Base-by-base conservation (phyloP, 2,113 vertebrate genomes). In the Numenius arquata region DNA sequence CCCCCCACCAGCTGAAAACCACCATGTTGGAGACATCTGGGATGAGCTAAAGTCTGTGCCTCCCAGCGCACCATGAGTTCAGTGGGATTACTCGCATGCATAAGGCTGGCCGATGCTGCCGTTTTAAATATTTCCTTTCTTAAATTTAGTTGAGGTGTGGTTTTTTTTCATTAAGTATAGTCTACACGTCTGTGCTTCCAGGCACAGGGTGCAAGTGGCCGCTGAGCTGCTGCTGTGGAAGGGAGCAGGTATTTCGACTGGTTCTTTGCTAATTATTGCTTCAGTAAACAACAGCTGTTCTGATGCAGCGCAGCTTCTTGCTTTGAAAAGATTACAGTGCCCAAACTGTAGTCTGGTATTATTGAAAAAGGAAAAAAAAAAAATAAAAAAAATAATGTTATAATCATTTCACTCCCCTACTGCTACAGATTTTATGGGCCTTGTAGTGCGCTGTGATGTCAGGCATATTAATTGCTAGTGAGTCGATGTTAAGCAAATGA, bases 251-350 rank as follows among this genome's bases (percentile, higher is more conserved):
- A 95, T 93, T 96, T 95, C 88, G 55, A 85, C 78, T 73, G 90
- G 78, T 80, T 90, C 62, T 34, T 65, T 94, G 65, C 92, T 97
- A 91, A 93, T 95, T 95, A 93, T 93, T 95, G 82, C 91, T 96
- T 95, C 82, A 93, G 96, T 93, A 97, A 97, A 96, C 95, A 96
- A 97, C 96, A 97, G 94, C 96, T 97, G 97, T 88, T 95, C 96
- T 76, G 91, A 93, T 73, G 63, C 92, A 66, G 83, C 93, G 91
- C 95, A 94, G 83, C 92, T 87, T 87, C 91, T 93, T 89, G 86
- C 93, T 96, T 96, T 95, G 94, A 93, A 97, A 97, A 97, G 91
- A 97, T 91, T 93, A 80, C 85, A 94, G 89, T 93, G 89, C 91
- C 89, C 86, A 84, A 96, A 93, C 80, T 91, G 84, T 90, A 96